A percentile compares a stretch with the other conserved stretches of the same genome.
Conservation (phyloP, 2,888 invertebrate genomes). For the Ophion obscuratus region DNA sequence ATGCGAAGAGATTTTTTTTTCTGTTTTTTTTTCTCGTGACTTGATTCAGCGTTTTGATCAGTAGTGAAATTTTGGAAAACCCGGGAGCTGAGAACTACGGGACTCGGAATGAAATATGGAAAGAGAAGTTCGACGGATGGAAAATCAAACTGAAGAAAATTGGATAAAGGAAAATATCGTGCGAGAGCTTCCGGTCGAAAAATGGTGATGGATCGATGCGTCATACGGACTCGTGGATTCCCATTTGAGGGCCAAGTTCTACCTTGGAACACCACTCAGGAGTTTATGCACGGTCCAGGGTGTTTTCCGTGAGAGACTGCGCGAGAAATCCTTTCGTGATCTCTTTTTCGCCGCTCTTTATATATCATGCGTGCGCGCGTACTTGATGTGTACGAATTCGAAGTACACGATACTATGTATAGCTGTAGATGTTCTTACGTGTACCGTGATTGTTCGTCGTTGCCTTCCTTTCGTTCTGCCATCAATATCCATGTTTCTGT, state of each 20-base stretch:
- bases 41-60: no score
- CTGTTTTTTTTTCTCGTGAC: no score
- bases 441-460: constrained; percentile 9
- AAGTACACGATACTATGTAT: not conserved
- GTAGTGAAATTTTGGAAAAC: no score
- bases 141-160: not conserved
- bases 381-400: constrained; percentile 17
- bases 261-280: constrained; percentile 2
- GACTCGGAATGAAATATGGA: not conserved
- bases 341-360: constrained; percentile 35
- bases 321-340: constrained; percentile 63
- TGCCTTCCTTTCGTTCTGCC: constrained; percentile 26
- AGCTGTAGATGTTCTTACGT: not conserved
- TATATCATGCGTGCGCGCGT: constrained; percentile 5
- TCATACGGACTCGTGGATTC: constrained; percentile 34
- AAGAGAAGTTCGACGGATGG: not conserved
- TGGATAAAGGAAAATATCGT: not conserved
- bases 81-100: no score
- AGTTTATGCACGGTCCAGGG: constrained; percentile 69
- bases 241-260: constrained; percentile 70
- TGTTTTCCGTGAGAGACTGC: constrained; percentile 68
- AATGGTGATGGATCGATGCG: not conserved
- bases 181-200: not conserved
- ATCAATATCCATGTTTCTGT: constrained; percentile 43
- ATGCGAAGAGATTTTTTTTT: no score